Conservation (phyloP, 2,113 vertebrate species). For the Rhegmatorhina hoffmannsi region DNA sequence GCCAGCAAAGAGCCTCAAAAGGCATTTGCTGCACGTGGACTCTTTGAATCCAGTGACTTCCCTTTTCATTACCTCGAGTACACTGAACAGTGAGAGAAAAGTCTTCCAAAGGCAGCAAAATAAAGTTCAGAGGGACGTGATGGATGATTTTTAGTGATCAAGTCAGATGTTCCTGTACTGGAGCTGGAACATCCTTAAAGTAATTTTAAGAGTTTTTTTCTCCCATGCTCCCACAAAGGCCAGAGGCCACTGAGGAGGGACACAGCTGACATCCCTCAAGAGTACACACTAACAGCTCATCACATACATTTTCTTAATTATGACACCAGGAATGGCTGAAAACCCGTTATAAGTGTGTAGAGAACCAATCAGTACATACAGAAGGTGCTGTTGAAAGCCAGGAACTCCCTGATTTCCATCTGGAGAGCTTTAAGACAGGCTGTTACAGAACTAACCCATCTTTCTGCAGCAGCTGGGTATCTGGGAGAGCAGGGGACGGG, state of each 20-base stretch:
- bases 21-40: neutral
- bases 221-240: neutral
- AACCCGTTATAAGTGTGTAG: neutral
- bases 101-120: neutral
- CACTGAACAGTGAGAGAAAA: neutral
- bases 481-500: neutral
- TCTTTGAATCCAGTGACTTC: conserved; percentile 27
- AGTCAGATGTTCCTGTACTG: neutral
- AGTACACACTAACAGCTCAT: neutral
- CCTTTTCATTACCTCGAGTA: neutral
- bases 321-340: too few species aligned
- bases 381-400: neutral
- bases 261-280: rapidly evolving
- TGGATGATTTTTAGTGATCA: neutral
- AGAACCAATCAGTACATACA: rapidly evolving
- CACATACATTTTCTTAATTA: neutral
- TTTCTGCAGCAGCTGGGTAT: neutral
- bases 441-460: neutral
- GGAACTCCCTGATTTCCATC: neutral
- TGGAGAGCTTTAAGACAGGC: neutral
- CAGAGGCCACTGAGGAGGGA: neutral
- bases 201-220: neutral
- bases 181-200: neutral
- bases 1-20: neutral
- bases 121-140: neutral